Evolutionary conservation across 2,797 vertebrate genomes (phyloP).

Genomic region (Anguilla megastoma): DNA sequence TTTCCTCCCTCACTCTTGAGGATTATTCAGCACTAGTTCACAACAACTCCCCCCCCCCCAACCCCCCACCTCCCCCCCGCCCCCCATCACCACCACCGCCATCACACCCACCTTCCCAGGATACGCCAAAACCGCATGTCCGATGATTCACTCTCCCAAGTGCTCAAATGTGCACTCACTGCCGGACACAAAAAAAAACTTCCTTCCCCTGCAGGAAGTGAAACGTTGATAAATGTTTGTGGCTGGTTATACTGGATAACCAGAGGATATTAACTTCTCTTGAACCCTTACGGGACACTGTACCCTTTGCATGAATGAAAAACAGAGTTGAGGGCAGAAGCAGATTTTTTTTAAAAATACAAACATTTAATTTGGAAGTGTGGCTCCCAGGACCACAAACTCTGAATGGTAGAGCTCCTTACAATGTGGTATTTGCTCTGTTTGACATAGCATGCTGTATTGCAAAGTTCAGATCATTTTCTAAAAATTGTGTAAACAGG

Average conservation of each 20-base stretch:
- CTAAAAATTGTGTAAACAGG: not conserved
- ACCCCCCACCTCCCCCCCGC: not conserved
- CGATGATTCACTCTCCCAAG: constrained; percentile 38
- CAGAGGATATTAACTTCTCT: constrained; percentile 10
- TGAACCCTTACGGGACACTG: not conserved
- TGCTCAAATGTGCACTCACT: constrained; percentile 2
- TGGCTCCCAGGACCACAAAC: not conserved
- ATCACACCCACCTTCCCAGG: not conserved
- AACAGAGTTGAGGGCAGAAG: not conserved
- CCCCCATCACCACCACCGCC: not conserved
- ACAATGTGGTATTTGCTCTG: not conserved
- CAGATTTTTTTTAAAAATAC: not conserved
- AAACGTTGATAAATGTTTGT: constrained; percentile 18
- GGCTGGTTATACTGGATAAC: not conserved
- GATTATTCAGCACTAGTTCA: not conserved
- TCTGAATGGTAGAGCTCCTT: not conserved
- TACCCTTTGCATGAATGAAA: not conserved
- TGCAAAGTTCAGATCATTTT: not conserved
- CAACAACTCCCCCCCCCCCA: not conserved
- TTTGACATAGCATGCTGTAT: not conserved
- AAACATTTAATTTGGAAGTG: not conserved
- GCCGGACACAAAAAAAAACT: constrained; percentile 23
- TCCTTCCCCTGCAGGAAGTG: constrained; percentile 28
- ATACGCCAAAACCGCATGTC: constrained; percentile 28
- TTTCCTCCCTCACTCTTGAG: not conserved